Evolutionary conservation across 1,140 invertebrate species (phyloP).

Genomic region (Cecropterus lyciades): DNA sequence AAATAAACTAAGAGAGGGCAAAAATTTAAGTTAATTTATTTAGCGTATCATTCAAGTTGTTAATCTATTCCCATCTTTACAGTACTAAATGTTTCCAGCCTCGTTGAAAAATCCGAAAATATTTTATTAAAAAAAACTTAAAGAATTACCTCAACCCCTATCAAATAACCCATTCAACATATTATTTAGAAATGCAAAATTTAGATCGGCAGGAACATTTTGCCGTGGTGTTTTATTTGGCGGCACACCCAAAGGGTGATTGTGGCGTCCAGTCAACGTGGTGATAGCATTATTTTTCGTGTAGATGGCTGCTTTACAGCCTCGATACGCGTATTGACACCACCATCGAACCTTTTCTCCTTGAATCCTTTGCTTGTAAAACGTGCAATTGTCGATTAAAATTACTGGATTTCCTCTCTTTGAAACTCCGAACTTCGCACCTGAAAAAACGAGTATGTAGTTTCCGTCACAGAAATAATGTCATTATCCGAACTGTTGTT

Average conservation of each 20-base stretch:
- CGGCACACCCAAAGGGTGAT: slow-evolving; percentile 4
- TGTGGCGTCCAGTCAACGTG: slow-evolving; percentile 22
- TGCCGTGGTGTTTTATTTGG: background rate
- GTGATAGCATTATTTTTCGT: slow-evolving; percentile 34
- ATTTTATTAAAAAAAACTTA: too few species aligned
- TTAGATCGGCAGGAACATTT: background rate
- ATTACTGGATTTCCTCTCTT: slow-evolving; percentile 42
- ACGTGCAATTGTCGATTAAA: slow-evolving; percentile 31
- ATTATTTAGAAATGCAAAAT: too few species aligned
- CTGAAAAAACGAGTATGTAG: slow-evolving; percentile 4
- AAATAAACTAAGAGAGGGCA: too few species aligned
- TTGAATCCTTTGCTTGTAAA: slow-evolving; percentile 32
- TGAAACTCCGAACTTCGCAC: slow-evolving; percentile 31
- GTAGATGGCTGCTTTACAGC: slow-evolving; percentile 42
- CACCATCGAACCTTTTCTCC: slow-evolving; percentile 35
- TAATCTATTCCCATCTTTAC: too few species aligned
- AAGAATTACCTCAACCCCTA: too few species aligned
- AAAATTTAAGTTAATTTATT: too few species aligned
- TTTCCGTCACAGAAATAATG: too few species aligned
- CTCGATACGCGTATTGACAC: slow-evolving; percentile 30
- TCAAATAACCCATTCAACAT: too few species aligned
- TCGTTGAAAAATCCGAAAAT: too few species aligned
- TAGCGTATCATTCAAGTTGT: too few species aligned
- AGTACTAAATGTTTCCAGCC: too few species aligned
- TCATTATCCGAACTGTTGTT: too few species aligned